Evolutionary conservation across 2,888 invertebrate genomes (phyloP), one percentile per base, ranked within the genome.

Genomic region (Dendrolimus pini): DNA sequence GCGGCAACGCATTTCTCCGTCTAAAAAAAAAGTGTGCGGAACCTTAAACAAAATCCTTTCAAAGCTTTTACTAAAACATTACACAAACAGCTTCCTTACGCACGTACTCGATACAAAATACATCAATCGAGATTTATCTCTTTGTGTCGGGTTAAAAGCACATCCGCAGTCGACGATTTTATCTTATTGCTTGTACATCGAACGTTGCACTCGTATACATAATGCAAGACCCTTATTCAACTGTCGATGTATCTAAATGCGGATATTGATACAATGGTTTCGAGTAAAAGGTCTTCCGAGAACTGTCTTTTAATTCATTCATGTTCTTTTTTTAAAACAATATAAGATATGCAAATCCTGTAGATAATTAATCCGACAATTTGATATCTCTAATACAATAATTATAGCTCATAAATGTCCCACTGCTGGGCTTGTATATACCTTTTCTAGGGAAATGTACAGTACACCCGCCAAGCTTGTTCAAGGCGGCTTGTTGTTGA

Each of bases 101-200:
- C 42, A 30, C 41, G n/a, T 54, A 41, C 13, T 18, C 41, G 6
- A 12, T 47, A 47, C 47, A 12, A 47, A 47, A 47, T 47, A 47
- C 47, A 47, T 47, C 47, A 47, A 9, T 56, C 55, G 56, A 64
- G 65, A 68, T 69, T 66, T 64, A 71, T 68, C 58, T 60, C 64
- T 62, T 56, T 58, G 56, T 60, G 65, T 61, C 63, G 59, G 30
- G 30, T 30, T 9, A 47, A 47, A 47, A 47, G 47, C 47, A 47
- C 47, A 47, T 47, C 47, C 47, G 9, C 9, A 47, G 9, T 47
- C 47, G 47, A 47, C 12, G 52, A 41, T 52, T 55, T 9, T 14
- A 52, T 59, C 63, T 63, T 61, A 65, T 67, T 65, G 60, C 57
- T 58, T 61, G 58, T 67, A 60, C 63, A 65, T 59, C 62, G 62